Conservation (phyloP, 2,113 vertebrate genomes). For the Galbula dea region DNA sequence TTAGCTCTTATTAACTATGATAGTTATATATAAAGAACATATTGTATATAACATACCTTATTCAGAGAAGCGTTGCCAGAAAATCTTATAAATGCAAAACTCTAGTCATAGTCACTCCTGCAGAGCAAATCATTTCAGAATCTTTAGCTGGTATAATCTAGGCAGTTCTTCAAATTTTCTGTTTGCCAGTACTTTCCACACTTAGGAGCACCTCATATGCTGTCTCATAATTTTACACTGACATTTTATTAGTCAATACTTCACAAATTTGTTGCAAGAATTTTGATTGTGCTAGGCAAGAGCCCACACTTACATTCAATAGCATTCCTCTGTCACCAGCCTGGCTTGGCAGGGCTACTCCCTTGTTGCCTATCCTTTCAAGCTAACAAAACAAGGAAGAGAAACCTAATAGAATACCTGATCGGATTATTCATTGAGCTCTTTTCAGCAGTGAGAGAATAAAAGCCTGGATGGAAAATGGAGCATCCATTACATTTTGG, state of each 20-base stretch:
- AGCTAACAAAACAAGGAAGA: neutral
- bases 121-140: neutral
- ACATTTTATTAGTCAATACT: neutral
- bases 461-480: neutral
- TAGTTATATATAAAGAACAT: neutral
- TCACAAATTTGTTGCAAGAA: neutral
- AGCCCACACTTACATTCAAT: too few relatives aligned
- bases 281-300: neutral
- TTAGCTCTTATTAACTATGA: neutral
- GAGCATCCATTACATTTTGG: neutral
- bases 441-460: neutral
- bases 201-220: neutral
- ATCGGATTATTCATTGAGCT: neutral
- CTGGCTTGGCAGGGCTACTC: neutral
- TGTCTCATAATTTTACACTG: neutral
- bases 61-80: neutral
- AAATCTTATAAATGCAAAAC: neutral
- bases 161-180: neutral
- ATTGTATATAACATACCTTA: too few relatives aligned
- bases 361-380: neutral
- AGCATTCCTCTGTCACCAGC: neutral
- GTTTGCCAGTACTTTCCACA: fast-evolving
- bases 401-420: neutral
- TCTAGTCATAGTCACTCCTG: neutral
- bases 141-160: neutral